phyloP scores from a whole-genome alignment of 2,888 invertebrate species.

The Cerceris ruficornis region DNA sequence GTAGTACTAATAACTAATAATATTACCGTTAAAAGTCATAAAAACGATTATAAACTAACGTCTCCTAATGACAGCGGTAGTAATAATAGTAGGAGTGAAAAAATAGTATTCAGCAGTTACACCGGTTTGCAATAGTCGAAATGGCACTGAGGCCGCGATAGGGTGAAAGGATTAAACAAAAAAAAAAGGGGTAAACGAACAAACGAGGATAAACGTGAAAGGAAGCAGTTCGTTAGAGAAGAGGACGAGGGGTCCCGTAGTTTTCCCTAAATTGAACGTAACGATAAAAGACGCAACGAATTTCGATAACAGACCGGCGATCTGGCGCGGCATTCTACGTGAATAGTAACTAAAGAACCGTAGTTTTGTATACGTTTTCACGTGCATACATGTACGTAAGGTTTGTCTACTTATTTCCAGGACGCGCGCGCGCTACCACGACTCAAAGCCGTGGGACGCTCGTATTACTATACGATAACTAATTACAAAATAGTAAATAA shows the following conservation, averaged over 20 bases:
- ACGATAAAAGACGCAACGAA: constrained; percentile 41
- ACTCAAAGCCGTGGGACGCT: background rate
- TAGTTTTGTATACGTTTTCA: constrained; percentile 67
- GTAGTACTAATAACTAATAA: constrained; percentile 59
- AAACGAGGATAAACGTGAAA: constrained; percentile 49
- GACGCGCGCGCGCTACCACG: constrained; percentile 65
- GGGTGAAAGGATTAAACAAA: constrained; percentile 10
- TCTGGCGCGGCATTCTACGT: constrained; percentile 63
- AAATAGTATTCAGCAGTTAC: constrained; percentile 40
- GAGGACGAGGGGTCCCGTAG: background rate
- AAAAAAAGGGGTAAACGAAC: constrained; percentile 12
- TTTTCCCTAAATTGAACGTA: constrained; percentile 28
- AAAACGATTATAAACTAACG: constrained; percentile 57
- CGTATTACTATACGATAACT: constrained; percentile 53
- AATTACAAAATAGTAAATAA: constrained; percentile 55
- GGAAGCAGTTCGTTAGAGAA: background rate
- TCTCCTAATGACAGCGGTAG: constrained; percentile 58
- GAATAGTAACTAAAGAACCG: constrained; percentile 81
- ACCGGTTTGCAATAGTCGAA: constrained; percentile 40
- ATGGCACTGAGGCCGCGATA: constrained; percentile 31
- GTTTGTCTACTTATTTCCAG: constrained; percentile 65
- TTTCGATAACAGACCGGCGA: constrained; percentile 47
- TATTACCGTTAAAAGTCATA: constrained; percentile 52
- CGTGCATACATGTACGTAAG: constrained; percentile 3
- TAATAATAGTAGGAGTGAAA: constrained; percentile 37